These are phyloP conservation scores for Phthorimaea operculella DNA, from an alignment of 1,140 invertebrate genomes.

Conservation along the genomic window DNA sequence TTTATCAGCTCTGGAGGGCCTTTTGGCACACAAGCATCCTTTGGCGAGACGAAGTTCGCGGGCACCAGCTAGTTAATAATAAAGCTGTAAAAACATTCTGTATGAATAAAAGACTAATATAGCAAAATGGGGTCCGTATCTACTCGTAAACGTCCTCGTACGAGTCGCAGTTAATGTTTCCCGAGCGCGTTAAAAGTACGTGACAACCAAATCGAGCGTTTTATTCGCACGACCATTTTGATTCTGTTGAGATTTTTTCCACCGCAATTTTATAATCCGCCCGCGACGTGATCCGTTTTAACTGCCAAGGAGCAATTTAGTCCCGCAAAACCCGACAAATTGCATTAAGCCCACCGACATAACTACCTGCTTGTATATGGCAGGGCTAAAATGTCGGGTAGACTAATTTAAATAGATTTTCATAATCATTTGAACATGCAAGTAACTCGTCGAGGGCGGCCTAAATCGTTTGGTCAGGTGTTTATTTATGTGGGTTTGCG, in stretches of 20 bases:
- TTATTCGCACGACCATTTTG: constrained; percentile 35
- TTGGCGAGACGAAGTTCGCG: too few species aligned
- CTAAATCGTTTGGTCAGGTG: neutral
- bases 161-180: neutral
- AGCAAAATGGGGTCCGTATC: too few species aligned
- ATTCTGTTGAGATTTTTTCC: constrained; percentile 33
- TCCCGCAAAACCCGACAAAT: constrained; percentile 33
- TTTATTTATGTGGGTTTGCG: neutral
- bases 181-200: neutral
- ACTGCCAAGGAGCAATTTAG: constrained; percentile 48
- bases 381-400: neutral
- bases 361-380: neutral
- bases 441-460: neutral
- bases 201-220: constrained; percentile 22
- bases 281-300: constrained; percentile 41
- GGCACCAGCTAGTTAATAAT: too few species aligned
- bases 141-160: too few species aligned
- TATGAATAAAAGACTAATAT: too few species aligned
- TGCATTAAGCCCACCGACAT: constrained; percentile 34
- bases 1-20: too few species aligned
- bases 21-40: too few species aligned
- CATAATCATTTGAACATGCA: constrained; percentile 12
- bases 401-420: constrained; percentile 24
- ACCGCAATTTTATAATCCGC: constrained; percentile 43
- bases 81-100: too few species aligned